Base-by-base conservation (phyloP, 1,140 invertebrate species). In the Psix sp. region DNA sequence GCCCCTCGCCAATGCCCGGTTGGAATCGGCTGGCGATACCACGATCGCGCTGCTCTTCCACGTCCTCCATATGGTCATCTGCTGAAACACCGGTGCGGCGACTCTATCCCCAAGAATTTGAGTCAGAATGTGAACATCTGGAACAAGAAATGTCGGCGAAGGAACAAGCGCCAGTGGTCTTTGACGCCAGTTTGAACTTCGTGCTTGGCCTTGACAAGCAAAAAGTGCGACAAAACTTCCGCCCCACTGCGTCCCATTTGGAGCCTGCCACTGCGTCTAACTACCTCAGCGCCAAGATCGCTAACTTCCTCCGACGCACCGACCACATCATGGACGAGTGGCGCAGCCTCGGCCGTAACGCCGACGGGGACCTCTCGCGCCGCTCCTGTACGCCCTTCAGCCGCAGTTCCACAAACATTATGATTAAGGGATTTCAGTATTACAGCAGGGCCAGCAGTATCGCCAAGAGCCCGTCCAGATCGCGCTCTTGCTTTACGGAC, bases 311-410 rank as follows among this genome's bases (percentile, higher is more conserved):
- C 5, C 91, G 91, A 77, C 90, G 93, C 48, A 95, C 94, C 2
- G 94, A 95, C 82, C 94, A 95, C 80, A 90, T 95, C 0, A 93
- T 94, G 90, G 92, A 95, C 68, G 93, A 95, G 78, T 95, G 94
- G 94, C 89, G 89, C 57, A 87, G 89, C 49, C 73, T 92, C 4
- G 91, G 91, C 0, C 89, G 89, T 46, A 90, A 88, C 63, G 89
- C 89, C 66, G 88, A 90, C 1, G 62, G 71, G 0, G 79, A 83
- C 3, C 74, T 42, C 4, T 48, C 43, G 40, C 82, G 84, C 17
- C 81, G 77, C 51, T 16, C 77, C 20, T 86, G 85, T 56, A 85
- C 82, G n/a, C 82, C 79, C 68, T 90, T 89, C 5, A 92, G 92
- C n/a, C 90, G 89, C 20, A 94, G 92, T 52, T 91, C 92, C 0